Percentiles rank a stretch among this genome's conserved stretches.
These are phyloP conservation scores for Thamnophis elegans DNA, from an alignment of 2,797 vertebrate species.

Conservation along the genomic window DNA sequence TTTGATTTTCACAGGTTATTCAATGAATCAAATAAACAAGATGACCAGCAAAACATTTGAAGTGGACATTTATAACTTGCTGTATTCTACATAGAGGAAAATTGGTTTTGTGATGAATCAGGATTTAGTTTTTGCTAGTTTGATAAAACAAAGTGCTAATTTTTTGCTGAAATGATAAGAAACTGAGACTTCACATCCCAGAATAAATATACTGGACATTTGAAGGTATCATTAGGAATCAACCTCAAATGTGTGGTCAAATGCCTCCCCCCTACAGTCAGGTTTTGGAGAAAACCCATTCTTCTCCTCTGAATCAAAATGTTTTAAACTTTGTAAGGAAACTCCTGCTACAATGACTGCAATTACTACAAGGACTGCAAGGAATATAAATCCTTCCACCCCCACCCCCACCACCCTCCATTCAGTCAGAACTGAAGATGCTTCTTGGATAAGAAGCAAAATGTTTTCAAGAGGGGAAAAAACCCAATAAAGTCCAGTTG, in stretches of 20 bases:
- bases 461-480: neutral
- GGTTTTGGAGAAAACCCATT: neutral
- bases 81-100: conserved; percentile 32
- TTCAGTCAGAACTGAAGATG: neutral
- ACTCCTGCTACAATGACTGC: neutral
- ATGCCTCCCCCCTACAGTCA: neutral
- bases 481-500: neutral
- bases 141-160: conserved; percentile 36
- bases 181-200: neutral
- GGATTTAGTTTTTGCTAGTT: conserved; percentile 22
- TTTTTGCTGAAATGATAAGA: conserved; percentile 38
- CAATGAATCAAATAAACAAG: neutral
- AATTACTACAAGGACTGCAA: neutral
- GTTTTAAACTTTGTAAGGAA: neutral
- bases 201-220: neutral
- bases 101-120: conserved; percentile 26
- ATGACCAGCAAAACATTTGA: conserved; percentile 13
- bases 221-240: neutral
- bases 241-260: neutral
- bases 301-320: neutral
- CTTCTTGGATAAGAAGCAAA: neutral
- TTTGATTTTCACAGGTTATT: neutral
- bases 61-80: conserved; percentile 15
- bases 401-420: too few relatives aligned
- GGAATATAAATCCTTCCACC: neutral